Base-by-base conservation (phyloP, 2,113 vertebrate species). In the Actenoides lindsayi region DNA sequence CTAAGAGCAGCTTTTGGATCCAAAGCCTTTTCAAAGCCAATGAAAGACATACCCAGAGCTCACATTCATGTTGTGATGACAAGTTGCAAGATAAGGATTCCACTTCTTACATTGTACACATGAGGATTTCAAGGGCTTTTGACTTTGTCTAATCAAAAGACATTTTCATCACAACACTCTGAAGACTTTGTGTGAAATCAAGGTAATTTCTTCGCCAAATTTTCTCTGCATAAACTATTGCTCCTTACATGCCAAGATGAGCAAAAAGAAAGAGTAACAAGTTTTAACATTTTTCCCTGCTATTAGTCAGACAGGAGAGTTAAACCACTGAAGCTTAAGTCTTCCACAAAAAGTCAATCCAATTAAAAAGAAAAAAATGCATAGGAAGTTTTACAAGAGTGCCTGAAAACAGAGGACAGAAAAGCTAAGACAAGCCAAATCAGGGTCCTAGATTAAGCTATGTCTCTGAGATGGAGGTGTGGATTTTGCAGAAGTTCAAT, bases 271-370 rank as follows among this genome's bases (percentile, higher is more conserved):
- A 67, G 53, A 75, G 76, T 70, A 95, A 94, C 90, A 95, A 92
- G 93, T 97, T 93, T 97, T 95, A 95, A 94, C 92, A 94, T 90
- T 97, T 96, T 96, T 64, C 83, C 89, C 56, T 76, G 65, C 81
- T 93, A 33, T 96, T 96, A 96, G 87, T 93, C 91, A 97, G 84
- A 83, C 42, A 75, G 33, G 5, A 75, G 17, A 75, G 20, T 53
- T 94, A 91, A 95, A 90, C 57, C 7, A 0, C 77, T 30, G 62
- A 96, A 73, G 37, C 74, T 93, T 75, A 59, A 69, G 19, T 57
- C 92, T 87, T 86, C 76, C 78, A 96, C 59, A 16, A 77, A 70
- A 79, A 86, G 20, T 41, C 35, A 8, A 20, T 64, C 39, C 82
- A 89, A 84, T 92, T 74, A 87, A 75, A 86, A 59, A 80, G 37